Conservation (phyloP, 2,888 invertebrate genomes). For the Scaptomyza tumidula region DNA sequence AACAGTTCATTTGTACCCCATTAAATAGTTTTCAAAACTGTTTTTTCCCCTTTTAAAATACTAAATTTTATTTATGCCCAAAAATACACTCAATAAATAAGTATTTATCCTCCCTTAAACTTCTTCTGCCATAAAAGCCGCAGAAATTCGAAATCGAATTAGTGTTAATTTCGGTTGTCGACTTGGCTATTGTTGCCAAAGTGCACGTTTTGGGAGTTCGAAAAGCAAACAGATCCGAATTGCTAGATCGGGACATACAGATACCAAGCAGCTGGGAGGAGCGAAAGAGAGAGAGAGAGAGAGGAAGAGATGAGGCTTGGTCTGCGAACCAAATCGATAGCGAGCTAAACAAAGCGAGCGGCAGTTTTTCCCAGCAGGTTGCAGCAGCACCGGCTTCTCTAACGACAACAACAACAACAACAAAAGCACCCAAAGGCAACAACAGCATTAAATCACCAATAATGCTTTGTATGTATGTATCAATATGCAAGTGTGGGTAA, state of each 20-base stretch:
- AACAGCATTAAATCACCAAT: slow-evolving; percentile 61
- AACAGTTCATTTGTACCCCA: slow-evolving; percentile 2
- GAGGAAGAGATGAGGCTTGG: slow-evolving; percentile 12
- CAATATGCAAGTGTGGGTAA: slow-evolving; percentile 39
- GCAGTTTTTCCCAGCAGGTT: slow-evolving; percentile 72
- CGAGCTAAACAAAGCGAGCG: slow-evolving; percentile 69
- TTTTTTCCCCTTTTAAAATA: not conserved
- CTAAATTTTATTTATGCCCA: not conserved
- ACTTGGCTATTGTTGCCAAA: slow-evolving; percentile 57
- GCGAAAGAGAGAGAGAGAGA: not conserved
- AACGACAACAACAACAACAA: slow-evolving; percentile 3
- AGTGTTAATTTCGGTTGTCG: slow-evolving; percentile 70
- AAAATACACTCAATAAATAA: slow-evolving; percentile 1
- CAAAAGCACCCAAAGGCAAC: slow-evolving; percentile 65
- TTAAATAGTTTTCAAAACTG: not conserved
- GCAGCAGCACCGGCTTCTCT: slow-evolving; percentile 42
- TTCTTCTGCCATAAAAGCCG: slow-evolving; percentile 15
- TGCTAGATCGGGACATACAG: slow-evolving; percentile 38
- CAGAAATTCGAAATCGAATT: slow-evolving; percentile 53
- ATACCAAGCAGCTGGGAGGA: slow-evolving; percentile 9
- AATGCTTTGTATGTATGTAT: slow-evolving; percentile 36
- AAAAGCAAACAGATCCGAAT: slow-evolving; percentile 51
- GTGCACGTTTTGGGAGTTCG: slow-evolving; percentile 64
- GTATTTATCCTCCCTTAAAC: slow-evolving; percentile 25
- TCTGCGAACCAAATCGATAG: slow-evolving; percentile 65